phyloP scores from a whole-genome alignment of 2,797 vertebrate genomes.

The Picus viridis region DNA sequence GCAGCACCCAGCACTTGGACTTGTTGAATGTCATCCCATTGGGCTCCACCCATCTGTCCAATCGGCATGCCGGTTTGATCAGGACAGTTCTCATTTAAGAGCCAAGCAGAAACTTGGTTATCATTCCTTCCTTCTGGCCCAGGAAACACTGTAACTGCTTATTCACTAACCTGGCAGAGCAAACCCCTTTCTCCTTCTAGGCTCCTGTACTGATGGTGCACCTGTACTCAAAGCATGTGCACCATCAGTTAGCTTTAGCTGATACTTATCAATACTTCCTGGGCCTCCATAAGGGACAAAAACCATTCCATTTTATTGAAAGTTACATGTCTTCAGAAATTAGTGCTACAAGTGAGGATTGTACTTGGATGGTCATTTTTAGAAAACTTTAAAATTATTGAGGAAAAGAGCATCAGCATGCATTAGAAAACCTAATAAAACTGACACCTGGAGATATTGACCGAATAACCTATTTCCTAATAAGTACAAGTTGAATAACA shows the following conservation, averaged over 20 bases:
- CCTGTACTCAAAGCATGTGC: neutral
- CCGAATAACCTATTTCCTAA: neutral
- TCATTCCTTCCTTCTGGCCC: neutral
- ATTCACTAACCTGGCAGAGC: neutral
- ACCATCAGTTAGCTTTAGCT: neutral
- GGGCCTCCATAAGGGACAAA: neutral
- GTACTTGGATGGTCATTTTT: neutral
- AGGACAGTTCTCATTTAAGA: neutral
- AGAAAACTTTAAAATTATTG: neutral
- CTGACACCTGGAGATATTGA: neutral
- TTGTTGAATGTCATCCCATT: too few species aligned
- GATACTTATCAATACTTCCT: neutral
- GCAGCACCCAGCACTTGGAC: too few species aligned
- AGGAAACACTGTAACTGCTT: neutral
- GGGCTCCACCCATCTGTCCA: too few species aligned
- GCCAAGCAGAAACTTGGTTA: neutral
- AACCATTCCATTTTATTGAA: neutral
- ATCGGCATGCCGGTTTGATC: neutral
- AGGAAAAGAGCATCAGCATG: neutral
- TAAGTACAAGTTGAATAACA: neutral
- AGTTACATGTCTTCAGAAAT: neutral
- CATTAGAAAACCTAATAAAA: neutral
- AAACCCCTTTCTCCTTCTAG: neutral
- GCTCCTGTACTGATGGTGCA: neutral
- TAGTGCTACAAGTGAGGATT: neutral